These are phyloP conservation scores for Helostoma temminkii DNA, from an alignment of 2,797 vertebrate species.

Conservation along the genomic window DNA sequence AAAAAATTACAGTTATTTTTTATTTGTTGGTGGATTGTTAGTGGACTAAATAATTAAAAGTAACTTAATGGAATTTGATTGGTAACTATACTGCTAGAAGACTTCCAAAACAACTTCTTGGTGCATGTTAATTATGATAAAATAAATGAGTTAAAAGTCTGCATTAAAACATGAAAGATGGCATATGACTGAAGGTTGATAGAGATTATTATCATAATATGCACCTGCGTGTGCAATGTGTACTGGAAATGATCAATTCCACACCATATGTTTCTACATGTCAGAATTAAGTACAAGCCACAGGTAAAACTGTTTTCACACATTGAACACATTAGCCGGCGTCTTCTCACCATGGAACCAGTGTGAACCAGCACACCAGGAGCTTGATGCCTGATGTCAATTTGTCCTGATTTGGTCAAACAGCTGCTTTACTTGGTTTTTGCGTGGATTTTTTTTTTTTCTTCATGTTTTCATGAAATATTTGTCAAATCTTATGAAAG, in stretches of 20 bases:
- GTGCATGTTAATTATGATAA: not conserved
- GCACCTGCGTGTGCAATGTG: no score
- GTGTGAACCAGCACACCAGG: not conserved
- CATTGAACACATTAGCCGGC: no score
- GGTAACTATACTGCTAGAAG: slow-evolving; percentile 4
- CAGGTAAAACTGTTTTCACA: not conserved
- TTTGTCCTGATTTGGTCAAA: no score
- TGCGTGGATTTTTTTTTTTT: no score
- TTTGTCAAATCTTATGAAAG: no score
- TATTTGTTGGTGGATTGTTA: slow-evolving; percentile 22
- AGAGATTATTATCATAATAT: not conserved
- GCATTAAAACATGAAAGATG: not conserved
- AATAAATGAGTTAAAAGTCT: not conserved
- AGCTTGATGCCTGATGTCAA: not conserved
- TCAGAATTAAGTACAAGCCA: not conserved
- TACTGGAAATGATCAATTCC: not conserved
- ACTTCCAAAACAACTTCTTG: not conserved
- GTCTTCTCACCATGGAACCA: not conserved
- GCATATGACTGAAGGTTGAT: not conserved
- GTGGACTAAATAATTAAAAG: not conserved
- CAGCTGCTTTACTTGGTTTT: not conserved
- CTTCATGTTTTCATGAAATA: no score
- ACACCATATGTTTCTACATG: not conserved
- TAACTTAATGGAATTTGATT: slow-evolving; percentile 20
- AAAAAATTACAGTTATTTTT: slow-evolving; percentile 46